phyloP scores from a whole-genome alignment of 2,888 invertebrate species.

The Catocala fraxini region DNA sequence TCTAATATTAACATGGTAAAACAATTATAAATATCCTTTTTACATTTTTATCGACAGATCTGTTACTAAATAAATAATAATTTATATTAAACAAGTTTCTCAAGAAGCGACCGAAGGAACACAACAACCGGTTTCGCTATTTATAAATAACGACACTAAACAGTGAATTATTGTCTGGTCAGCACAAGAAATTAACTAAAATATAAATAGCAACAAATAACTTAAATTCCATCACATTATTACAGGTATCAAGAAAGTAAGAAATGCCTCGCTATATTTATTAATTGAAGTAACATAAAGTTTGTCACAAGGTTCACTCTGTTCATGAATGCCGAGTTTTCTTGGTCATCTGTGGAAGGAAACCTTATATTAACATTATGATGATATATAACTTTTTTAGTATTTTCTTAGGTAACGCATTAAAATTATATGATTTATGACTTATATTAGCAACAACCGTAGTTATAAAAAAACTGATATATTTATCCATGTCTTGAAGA shows the following conservation, averaged over 20 bases:
- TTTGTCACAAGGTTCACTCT: slow-evolving; percentile 56
- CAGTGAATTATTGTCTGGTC: slow-evolving; percentile 73
- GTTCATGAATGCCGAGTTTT: slow-evolving; percentile 61
- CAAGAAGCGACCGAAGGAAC: neutral
- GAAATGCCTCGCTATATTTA: slow-evolving; percentile 54
- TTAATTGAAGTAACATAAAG: slow-evolving; percentile 56
- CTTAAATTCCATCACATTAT: slow-evolving; percentile 29
- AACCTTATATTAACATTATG: slow-evolving; percentile 3
- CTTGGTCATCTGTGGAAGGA: slow-evolving; percentile 70
- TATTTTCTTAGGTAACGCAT: no score
- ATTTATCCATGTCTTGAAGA: no score
- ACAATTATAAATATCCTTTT: slow-evolving; percentile 13
- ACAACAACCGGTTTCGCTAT: neutral
- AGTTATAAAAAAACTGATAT: no score
- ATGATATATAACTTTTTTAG: no score
- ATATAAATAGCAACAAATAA: slow-evolving; percentile 38
- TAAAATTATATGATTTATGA: no score
- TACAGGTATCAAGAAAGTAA: slow-evolving; percentile 66
- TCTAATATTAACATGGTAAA: slow-evolving; percentile 16
- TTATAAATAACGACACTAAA: slow-evolving; percentile 13
- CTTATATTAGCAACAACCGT: no score
- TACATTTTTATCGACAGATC: slow-evolving; percentile 18
- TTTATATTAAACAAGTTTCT: neutral
- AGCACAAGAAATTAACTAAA: slow-evolving; percentile 56
- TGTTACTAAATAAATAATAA: slow-evolving; percentile 10